Percentiles rank a stretch among this genome's conserved stretches.
These are phyloP conservation scores for Platycheirus albimanus DNA, from an alignment of 2,888 invertebrate species.

Conservation along the genomic window DNA sequence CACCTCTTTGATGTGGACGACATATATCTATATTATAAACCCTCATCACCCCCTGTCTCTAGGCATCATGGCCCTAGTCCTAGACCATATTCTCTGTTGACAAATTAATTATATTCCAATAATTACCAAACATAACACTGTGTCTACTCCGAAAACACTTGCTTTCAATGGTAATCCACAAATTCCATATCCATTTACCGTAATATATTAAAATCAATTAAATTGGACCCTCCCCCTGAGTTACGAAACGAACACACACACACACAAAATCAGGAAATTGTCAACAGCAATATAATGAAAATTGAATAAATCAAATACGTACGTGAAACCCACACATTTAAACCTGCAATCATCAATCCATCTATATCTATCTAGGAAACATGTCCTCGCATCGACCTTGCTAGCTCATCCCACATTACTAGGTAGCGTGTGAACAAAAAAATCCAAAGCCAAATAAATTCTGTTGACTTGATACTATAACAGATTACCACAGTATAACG, in stretches of 20 bases:
- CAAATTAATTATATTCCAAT: slow-evolving; percentile 59
- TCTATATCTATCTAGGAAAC: slow-evolving; percentile 20
- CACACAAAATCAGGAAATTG: slow-evolving; percentile 18
- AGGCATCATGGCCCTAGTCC: no score
- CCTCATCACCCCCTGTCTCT: background rate
- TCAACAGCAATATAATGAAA: slow-evolving; percentile 62
- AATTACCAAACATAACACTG: slow-evolving; percentile 50
- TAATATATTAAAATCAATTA: slow-evolving; percentile 72
- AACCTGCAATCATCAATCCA: slow-evolving; percentile 37
- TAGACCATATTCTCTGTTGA: slow-evolving; percentile 28
- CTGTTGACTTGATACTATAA: slow-evolving; percentile 60
- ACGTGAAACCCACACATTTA: slow-evolving; percentile 33
- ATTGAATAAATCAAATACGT: slow-evolving; percentile 67
- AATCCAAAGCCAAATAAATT: slow-evolving; percentile 50
- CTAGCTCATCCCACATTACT: background rate
- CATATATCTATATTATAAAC: background rate
- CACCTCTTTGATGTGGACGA: slow-evolving; percentile 33
- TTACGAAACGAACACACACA: background rate
- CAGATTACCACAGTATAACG: slow-evolving; percentile 64
- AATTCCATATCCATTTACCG: slow-evolving; percentile 60
- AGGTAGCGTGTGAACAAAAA: slow-evolving; percentile 7
- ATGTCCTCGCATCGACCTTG: slow-evolving; percentile 14
- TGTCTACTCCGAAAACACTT: slow-evolving; percentile 56
- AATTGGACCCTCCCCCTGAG: slow-evolving; percentile 26
- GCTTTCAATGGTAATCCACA: slow-evolving; percentile 39